Base-by-base conservation (phyloP, 1,140 invertebrate species). In the Polypedilum pembai region DNA sequence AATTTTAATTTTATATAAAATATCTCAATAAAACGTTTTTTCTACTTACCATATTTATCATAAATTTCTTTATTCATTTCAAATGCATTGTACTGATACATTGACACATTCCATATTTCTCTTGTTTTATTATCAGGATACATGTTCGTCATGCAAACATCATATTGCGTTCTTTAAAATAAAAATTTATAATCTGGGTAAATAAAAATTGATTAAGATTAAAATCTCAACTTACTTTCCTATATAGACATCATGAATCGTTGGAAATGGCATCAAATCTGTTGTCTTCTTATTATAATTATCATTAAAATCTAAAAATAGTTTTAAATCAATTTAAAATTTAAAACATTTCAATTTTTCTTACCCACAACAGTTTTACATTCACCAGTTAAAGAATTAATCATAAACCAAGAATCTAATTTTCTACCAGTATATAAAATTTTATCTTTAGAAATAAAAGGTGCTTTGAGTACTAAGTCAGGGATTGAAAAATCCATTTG, bases 401-500 rank as follows among this genome's bases (percentile, higher is more conserved):
- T 86, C 77, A 92, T 92, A 79, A 96, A 95, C 96, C 96, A 99
- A 0, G 92, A 91, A 79, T 98, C 96, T 76, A 93, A 92, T 83
- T 99, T 98, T 82, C 93, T 92, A 74, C 90, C 90, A 73, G 95
- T 96, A 80, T 99, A 99, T 12, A 99, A 85, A 79, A 98, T 94
- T 1, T 96, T 97, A 85, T 99, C 96, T 24, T 89, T 91, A 75
- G 94, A 97, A 73, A 91, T 88, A 82, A 96, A 98, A 0, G 98
- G 98, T 21, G 96, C 96, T 74, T 91, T 94, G 3, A 94, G 90
- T 0, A 99, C 97, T 73, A 99, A 83, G 82, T 99, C 92, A 15
- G 96, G 96, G 82, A 99, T 98, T 0, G 95, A 98, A 79, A 98
- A 98, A 0, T 96, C 96, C 33, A 99, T 81, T 80, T 98, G 99